phyloP scores from a whole-genome alignment of 2,797 vertebrate genomes.

The Trachops cirrhosus region DNA sequence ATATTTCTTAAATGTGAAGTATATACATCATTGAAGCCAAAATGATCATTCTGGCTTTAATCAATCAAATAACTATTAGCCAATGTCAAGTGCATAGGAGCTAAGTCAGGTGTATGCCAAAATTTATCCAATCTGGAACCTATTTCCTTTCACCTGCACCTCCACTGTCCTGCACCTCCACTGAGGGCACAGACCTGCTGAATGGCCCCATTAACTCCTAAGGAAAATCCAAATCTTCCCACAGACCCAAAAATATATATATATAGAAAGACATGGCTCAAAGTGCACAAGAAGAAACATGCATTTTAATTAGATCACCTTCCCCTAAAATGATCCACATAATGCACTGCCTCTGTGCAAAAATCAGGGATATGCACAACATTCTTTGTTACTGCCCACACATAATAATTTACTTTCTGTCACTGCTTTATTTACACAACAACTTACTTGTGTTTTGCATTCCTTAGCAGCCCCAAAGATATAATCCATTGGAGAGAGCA shows the following conservation, averaged over 20 bases:
- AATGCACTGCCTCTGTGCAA: neutral
- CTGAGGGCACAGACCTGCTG: neutral
- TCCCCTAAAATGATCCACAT: neutral
- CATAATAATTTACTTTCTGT: neutral
- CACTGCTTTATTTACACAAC: neutral
- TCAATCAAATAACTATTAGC: neutral
- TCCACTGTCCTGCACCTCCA: neutral
- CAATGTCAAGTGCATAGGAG: neutral
- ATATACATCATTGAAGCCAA: neutral
- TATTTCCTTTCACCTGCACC: neutral
- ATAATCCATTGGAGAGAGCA: neutral
- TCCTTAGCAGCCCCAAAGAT: conserved; percentile 4
- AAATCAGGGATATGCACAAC: neutral
- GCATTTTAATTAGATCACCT: neutral
- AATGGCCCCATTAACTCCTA: neutral
- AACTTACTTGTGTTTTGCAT: neutral
- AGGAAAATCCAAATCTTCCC: neutral
- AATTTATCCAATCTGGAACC: neutral
- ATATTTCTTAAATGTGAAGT: neutral
- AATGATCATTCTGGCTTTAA: neutral
- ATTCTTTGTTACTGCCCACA: neutral
- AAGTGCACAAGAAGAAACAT: neutral
- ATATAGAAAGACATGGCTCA: neutral
- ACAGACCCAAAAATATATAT: neutral
- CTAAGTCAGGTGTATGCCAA: neutral